Percentiles rank a stretch among this genome's conserved stretches.
Conservation (phyloP, 2,113 vertebrate species). For the Rhizomys pruinosus region DNA sequence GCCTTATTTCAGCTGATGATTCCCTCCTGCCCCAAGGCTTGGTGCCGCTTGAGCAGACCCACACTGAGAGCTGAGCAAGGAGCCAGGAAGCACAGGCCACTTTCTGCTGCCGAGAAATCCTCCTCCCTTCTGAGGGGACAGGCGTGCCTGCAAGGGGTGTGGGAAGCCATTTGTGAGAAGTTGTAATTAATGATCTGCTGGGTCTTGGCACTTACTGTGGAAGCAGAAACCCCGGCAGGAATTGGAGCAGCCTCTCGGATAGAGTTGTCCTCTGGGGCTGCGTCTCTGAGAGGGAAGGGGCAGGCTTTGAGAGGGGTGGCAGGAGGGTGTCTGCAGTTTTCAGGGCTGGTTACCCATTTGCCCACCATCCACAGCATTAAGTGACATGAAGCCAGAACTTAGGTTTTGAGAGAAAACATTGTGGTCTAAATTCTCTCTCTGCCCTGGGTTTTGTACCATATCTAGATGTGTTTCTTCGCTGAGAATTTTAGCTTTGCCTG, state of each 20-base stretch:
- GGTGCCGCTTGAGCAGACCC: background rate
- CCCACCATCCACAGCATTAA: fast-evolving
- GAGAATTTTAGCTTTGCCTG: background rate
- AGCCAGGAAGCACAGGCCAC: background rate
- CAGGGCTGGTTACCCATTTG: fast-evolving
- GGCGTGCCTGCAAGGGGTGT: background rate
- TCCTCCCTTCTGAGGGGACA: background rate
- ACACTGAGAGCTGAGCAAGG: background rate
- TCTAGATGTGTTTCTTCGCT: background rate
- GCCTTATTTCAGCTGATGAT: background rate
- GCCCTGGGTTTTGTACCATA: too few species aligned
- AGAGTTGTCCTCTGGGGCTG: background rate
- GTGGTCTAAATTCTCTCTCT: background rate
- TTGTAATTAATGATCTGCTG: constrained; percentile 72
- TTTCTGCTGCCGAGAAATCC: constrained; percentile 52
- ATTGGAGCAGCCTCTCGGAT: background rate
- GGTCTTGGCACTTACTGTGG: constrained; percentile 1
- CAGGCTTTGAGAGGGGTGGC: background rate
- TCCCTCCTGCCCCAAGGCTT: constrained; percentile 47
- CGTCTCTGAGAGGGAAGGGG: background rate
- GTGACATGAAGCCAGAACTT: background rate
- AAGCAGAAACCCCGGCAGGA: constrained; percentile 17
- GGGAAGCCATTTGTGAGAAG: constrained; percentile 54
- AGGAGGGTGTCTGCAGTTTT: too few species aligned
- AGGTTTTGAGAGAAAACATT: background rate